Percentiles rank a stretch among this genome's conserved stretches.
Conservation (phyloP, 2,797 vertebrate species). For the Perodicticus potto region DNA sequence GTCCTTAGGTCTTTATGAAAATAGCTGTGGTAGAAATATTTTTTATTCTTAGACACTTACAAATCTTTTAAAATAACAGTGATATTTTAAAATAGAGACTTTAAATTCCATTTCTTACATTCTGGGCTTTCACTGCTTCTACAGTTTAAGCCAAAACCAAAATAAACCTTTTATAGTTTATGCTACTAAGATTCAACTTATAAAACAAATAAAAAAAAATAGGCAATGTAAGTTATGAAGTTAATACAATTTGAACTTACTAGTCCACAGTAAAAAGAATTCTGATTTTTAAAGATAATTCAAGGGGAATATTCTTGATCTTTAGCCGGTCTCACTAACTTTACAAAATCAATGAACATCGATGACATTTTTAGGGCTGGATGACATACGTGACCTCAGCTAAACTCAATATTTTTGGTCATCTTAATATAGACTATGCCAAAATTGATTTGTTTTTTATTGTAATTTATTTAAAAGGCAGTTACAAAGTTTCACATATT, state of each 20-base stretch:
- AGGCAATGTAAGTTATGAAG: not conserved
- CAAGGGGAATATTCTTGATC: not conserved
- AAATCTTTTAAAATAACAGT: constrained; percentile 44
- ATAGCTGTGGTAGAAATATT: constrained; percentile 33
- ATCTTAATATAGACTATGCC: not conserved
- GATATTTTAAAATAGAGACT: constrained; percentile 64
- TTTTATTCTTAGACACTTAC: constrained; percentile 17
- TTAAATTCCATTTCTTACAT: constrained; percentile 53
- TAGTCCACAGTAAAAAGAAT: not conserved
- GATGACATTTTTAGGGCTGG: constrained; percentile 22
- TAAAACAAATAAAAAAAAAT: constrained; percentile 20
- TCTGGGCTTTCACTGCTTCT: constrained; percentile 39
- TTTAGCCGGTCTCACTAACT: not conserved
- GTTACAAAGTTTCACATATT: constrained; percentile 29
- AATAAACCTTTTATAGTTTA: constrained; percentile 49
- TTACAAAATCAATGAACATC: not conserved
- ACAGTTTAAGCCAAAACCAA: constrained; percentile 63
- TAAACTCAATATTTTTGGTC: not conserved
- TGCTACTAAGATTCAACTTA: constrained; percentile 49
- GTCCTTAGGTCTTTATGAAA: not conserved
- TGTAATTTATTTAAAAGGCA: constrained; percentile 36
- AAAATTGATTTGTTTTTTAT: constrained; percentile 36
- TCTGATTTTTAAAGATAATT: constrained; percentile 39
- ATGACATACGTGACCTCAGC: not conserved
- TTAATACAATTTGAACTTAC: constrained; percentile 17